These are phyloP conservation scores for Phyllostomus discolor DNA, from an alignment of 2,113 vertebrate genomes.

Conservation along the genomic window DNA sequence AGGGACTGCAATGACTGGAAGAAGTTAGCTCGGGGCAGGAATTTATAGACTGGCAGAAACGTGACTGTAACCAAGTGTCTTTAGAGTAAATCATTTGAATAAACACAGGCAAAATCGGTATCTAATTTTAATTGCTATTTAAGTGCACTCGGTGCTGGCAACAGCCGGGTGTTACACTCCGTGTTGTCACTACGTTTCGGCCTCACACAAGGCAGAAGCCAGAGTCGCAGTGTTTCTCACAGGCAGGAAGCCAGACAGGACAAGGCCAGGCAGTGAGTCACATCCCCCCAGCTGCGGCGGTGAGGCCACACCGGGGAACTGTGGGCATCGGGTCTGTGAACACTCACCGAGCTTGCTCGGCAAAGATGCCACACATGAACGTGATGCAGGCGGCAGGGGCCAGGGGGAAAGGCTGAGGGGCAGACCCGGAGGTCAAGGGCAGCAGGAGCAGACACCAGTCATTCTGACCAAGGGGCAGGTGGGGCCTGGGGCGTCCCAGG, in stretches of 20 bases:
- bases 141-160: not conserved
- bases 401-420: not conserved
- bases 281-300: not conserved
- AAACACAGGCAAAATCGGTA: not conserved
- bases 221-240: not conserved
- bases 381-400: not conserved
- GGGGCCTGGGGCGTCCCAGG: not conserved
- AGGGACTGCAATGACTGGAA: not conserved
- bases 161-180: not conserved
- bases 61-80: not conserved
- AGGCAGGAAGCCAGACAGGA: not conserved
- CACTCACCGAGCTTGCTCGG: not conserved
- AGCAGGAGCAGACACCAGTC: not conserved
- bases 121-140: not conserved
- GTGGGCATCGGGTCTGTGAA: not conserved
- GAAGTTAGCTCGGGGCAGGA: not conserved
- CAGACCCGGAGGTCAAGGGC: not conserved
- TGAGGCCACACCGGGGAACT: not conserved
- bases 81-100: not conserved
- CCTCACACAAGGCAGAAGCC: not conserved
- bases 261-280: not conserved
- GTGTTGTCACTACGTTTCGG: not conserved
- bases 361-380: not conserved
- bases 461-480: not conserved
- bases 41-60: not conserved